These are phyloP conservation scores for Ypsolopha scabrella DNA, from an alignment of 2,888 invertebrate genomes.

Conservation along the genomic window DNA sequence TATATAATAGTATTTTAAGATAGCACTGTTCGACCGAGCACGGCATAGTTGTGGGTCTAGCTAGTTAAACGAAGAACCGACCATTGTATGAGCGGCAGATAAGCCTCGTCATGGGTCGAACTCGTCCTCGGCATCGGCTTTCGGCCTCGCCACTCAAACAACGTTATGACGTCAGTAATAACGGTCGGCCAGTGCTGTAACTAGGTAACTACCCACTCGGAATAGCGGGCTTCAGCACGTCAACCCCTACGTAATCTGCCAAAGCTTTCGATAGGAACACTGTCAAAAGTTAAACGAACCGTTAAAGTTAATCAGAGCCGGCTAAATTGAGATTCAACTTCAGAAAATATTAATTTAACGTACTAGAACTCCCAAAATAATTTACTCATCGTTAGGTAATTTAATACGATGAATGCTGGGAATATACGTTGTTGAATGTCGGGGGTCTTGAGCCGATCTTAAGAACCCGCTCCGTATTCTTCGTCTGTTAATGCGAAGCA, in stretches of 20 bases:
- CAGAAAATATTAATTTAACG: background rate
- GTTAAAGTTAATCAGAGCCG: constrained; percentile 4
- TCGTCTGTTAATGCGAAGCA: no score
- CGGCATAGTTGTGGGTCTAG: constrained; percentile 40
- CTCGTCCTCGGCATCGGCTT: background rate
- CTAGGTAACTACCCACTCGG: background rate
- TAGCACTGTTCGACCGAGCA: constrained; percentile 20
- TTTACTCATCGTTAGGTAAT: no score
- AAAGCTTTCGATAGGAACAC: background rate
- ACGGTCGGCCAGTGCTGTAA: background rate
- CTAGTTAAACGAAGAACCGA: constrained; percentile 40
- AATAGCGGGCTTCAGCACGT: background rate
- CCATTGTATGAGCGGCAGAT: constrained; percentile 47
- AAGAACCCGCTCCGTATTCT: no score
- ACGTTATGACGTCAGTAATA: background rate
- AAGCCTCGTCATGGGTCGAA: constrained; percentile 26
- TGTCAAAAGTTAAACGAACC: background rate
- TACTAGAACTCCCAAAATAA: background rate
- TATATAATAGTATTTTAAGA: no score
- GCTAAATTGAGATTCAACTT: background rate
- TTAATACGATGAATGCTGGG: no score
- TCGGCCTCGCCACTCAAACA: constrained; percentile 26
- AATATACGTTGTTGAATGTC: background rate
- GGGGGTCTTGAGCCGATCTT: constrained; percentile 3
- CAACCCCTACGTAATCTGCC: background rate